These are phyloP conservation scores for Asarcornis scutulata DNA, from an alignment of 2,113 vertebrate genomes.

Conservation along the genomic window DNA sequence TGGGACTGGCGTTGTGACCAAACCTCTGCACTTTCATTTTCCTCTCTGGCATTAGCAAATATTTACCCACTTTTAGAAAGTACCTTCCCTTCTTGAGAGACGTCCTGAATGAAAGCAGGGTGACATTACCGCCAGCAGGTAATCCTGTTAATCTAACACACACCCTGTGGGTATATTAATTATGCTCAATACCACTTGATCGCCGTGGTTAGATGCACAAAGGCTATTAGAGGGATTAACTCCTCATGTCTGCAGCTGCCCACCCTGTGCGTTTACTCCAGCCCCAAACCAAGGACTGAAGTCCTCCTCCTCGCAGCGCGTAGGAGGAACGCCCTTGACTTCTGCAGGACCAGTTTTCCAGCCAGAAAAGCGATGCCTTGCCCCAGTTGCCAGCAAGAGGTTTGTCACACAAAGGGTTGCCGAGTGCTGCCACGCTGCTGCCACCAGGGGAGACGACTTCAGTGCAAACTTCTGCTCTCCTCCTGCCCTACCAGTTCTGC, in stretches of 20 bases:
- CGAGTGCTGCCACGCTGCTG: background rate
- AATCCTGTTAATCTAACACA: constrained; percentile 11
- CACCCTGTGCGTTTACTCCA: background rate
- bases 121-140: background rate
- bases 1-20: background rate
- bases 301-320: background rate
- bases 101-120: background rate
- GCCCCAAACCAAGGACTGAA: background rate
- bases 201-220: constrained; percentile 26
- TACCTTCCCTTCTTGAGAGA: constrained; percentile 13
- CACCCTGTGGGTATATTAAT: background rate
- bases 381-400: background rate
- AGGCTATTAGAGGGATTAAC: constrained; percentile 30
- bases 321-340: background rate
- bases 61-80: constrained; percentile 31
- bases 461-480: background rate
- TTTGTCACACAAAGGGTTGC: background rate
- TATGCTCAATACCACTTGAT: background rate
- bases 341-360: background rate
- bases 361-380: background rate
- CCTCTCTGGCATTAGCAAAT: constrained; percentile 4
- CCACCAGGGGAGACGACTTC: background rate
- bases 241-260: constrained; percentile 22
- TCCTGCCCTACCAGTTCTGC: background rate
- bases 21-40: background rate